phyloP scores from a whole-genome alignment of 1,140 invertebrate species.

The Drosophila truncata region DNA sequence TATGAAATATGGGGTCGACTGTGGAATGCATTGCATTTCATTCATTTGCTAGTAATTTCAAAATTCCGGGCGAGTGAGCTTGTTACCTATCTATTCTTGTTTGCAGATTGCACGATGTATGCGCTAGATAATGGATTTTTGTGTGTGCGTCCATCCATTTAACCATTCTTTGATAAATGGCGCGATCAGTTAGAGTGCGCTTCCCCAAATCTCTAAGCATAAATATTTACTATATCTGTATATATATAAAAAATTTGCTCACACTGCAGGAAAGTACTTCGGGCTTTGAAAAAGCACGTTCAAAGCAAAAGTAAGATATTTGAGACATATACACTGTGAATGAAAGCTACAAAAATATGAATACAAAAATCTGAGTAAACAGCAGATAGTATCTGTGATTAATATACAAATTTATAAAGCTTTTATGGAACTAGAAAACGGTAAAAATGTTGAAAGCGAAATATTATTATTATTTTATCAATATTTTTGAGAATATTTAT shows the following conservation, averaged over 20 bases:
- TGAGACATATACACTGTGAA: constrained; percentile 26
- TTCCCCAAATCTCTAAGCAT: constrained; percentile 29
- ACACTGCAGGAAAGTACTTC: constrained; percentile 10
- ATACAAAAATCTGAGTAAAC: background rate
- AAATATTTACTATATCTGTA: constrained; percentile 30
- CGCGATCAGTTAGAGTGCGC: no score
- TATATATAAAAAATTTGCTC: constrained; percentile 22
- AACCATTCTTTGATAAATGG: constrained; percentile 24
- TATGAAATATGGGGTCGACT: constrained; percentile 22
- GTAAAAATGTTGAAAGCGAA: no score
- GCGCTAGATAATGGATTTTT: constrained; percentile 26
- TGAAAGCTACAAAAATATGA: background rate
- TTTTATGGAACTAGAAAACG: background rate
- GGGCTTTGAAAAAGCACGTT: constrained; percentile 31
- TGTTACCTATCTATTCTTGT: constrained; percentile 16
- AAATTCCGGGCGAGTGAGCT: constrained; percentile 33
- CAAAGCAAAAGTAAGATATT: constrained; percentile 50
- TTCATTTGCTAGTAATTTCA: constrained; percentile 10
- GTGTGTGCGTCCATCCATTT: constrained; percentile 1
- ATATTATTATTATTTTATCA: background rate
- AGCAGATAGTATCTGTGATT: background rate
- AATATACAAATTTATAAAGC: background rate
- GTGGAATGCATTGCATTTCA: constrained; percentile 30
- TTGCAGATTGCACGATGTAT: constrained; percentile 33
- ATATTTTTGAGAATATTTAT: background rate